These are phyloP conservation scores for Augiades crinisus DNA, from an alignment of 2,888 invertebrate genomes.

Conservation along the genomic window DNA sequence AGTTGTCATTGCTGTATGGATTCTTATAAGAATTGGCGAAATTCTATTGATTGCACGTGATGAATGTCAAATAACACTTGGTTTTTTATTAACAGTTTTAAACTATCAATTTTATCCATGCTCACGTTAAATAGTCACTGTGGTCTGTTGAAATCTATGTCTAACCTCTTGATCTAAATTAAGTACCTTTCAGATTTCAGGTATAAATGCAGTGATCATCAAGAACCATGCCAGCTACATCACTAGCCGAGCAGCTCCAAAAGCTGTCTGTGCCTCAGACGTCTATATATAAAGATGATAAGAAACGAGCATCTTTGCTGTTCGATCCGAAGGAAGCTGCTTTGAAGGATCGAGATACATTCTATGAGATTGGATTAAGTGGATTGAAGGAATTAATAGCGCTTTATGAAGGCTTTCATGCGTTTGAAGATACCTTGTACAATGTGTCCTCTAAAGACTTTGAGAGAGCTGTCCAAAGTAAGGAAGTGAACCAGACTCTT, in stretches of 20 bases:
- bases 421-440: constrained; percentile 90
- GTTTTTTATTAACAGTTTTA: too few relatives aligned
- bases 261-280: constrained; percentile 90
- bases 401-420: constrained; percentile 86
- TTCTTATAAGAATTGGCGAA: too few relatives aligned
- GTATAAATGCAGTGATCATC: neutral
- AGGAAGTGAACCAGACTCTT: constrained; percentile 88
- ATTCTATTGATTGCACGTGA: too few relatives aligned
- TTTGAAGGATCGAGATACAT: constrained; percentile 89
- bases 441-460: constrained; percentile 88
- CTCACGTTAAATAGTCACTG: too few relatives aligned
- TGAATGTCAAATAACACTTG: too few relatives aligned
- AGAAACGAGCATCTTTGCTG: constrained; percentile 89
- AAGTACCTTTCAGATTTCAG: neutral
- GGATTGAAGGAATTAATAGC: constrained; percentile 92
- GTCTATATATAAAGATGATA: constrained; percentile 83
- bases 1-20: too few relatives aligned
- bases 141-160: too few relatives aligned
- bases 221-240: constrained; percentile 78
- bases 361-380: constrained; percentile 92
- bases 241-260: constrained; percentile 89
- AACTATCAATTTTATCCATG: too few relatives aligned
- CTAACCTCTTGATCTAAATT: too few relatives aligned
- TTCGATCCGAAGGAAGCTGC: constrained; percentile 96
- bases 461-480: constrained; percentile 89